Base-by-base conservation (phyloP, 2,888 invertebrate species). In the Oxystoma pomonae region DNA sequence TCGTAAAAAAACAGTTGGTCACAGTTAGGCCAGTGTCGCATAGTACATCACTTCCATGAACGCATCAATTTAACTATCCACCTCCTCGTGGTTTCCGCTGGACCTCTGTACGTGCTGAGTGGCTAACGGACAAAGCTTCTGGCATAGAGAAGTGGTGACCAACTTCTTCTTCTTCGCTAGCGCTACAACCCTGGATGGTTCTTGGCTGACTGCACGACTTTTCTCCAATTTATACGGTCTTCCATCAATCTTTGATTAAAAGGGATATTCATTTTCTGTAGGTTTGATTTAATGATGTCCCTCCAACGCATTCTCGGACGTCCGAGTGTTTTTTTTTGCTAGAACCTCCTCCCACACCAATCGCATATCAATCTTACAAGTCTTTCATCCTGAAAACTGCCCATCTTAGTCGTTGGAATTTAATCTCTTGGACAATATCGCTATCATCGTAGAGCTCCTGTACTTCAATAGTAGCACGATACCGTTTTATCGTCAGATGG, bases 271-370 rank as follows among this genome's bases (percentile, higher is more conserved):
- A 58, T 58, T 58, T 17, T 58, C 35, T 17, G 55, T 17, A 59
- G 55, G 55, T 59, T 16, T 59, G 55, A 17, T 57, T 19, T 59
- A 50, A 59, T 59, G 60, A 57, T 59, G 55, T 59, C 60, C 57
- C 55, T 55, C 55, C 60, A 59, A 59, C 60, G 20, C 52, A 59
- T 59, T 35, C 58, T 58, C 16, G 49, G 58, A 35, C 49, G 49
- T 17, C 58, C 58, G 22, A 35, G 21, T 35, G 58, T 22, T 58
- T 58, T 35, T 58, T n/a, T 16, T 35, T 18, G 50, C 16, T 58
- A 35, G 58, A n/a, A 58, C 17, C 16, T 58, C 49, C 35, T 58
- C 17, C 22, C 58, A 20, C 35, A 16, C 50, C 21, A 49, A 9
- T 16, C 58, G 7, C n/a, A 57, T n/a, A n/a, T n/a, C n/a, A n/a